Base-by-base conservation (phyloP, 2,888 invertebrate genomes). In the Drosophila nigricruria region DNA sequence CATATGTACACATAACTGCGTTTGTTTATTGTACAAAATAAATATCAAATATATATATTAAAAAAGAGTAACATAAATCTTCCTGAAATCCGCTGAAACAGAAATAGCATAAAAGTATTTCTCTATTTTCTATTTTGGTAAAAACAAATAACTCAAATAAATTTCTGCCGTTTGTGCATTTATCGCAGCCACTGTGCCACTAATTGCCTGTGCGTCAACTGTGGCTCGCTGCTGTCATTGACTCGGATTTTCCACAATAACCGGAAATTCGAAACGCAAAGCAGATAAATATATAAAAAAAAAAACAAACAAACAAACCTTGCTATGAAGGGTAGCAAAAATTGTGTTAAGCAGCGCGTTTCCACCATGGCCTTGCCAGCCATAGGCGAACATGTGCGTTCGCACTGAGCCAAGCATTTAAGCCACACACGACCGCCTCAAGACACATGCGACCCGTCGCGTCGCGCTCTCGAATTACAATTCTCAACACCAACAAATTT, bases 361-460 rank as follows among this genome's bases (percentile, higher is more conserved):
- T 64, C 57, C 57, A 58, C 52, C 74, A 61, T 57, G 63, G 75
- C 76, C 75, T 79, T 76, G 75, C 30, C 76, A 61, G 62, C 53
- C 64, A 56, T 32, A 43, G 18, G 18, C 49, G 14, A 77, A 70
- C 82, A 79, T 82, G 72, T 82, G 79, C 58, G 72, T 27, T 61
- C 59, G 23, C 52, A 64, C 27, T 45, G 77, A 53, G 57, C 47
- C 71, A 62, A 72, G 64, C 77, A 70, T 70, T 79, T 70, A 72
- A 76, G 73, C 73, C 69, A 52, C 23, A 70, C 69, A 63, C 77
- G 66, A 82, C 47, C 60, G 47, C 60, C 36, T 38, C 63, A 59
- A 61, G 77, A 65, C 79, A 82, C 79, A 80, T 82, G 79, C 72
- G 81, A 77, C 80, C 47, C 59, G 38, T 14, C 34, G 14, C 50